phyloP scores from a whole-genome alignment of 2,797 vertebrate genomes.

The Propithecus perrieri region DNA sequence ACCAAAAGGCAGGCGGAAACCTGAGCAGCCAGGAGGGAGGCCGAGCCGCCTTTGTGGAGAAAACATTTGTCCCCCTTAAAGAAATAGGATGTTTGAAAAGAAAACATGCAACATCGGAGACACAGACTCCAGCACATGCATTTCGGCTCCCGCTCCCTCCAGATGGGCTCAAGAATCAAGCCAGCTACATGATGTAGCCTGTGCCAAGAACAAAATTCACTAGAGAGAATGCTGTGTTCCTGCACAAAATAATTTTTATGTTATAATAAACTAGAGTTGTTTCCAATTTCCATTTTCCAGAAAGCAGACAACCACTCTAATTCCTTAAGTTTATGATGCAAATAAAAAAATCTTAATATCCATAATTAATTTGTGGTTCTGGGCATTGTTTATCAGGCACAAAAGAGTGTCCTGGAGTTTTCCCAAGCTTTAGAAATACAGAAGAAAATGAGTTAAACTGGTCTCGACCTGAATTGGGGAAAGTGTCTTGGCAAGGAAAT shows the following conservation, averaged over 20 bases:
- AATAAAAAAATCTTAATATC: not conserved
- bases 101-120: constrained; percentile 59
- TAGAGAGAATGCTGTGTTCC: constrained; percentile 63
- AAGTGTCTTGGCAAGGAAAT: constrained; percentile 36
- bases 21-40: constrained; percentile 66
- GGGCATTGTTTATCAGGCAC: not conserved
- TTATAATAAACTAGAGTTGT: constrained; percentile 37
- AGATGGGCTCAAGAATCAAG: constrained; percentile 54
- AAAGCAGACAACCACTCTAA: not conserved
- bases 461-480: constrained; percentile 30
- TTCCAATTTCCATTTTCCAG: constrained; percentile 59
- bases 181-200: constrained; percentile 55
- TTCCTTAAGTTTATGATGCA: constrained; percentile 13
- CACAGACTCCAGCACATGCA: constrained; percentile 37
- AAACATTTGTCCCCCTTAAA: constrained; percentile 80
- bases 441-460: constrained; percentile 46
- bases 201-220: constrained; percentile 67
- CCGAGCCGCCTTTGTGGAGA: constrained; percentile 64
- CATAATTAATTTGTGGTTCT: not conserved
- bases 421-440: constrained; percentile 23
- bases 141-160: constrained; percentile 62
- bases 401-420: constrained; percentile 4
- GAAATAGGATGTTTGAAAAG: constrained; percentile 77
- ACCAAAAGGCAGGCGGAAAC: constrained; percentile 77
- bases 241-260: constrained; percentile 54